Base-by-base conservation (phyloP, 2,113 vertebrate species). In the Ailuropoda melanoleuca region DNA sequence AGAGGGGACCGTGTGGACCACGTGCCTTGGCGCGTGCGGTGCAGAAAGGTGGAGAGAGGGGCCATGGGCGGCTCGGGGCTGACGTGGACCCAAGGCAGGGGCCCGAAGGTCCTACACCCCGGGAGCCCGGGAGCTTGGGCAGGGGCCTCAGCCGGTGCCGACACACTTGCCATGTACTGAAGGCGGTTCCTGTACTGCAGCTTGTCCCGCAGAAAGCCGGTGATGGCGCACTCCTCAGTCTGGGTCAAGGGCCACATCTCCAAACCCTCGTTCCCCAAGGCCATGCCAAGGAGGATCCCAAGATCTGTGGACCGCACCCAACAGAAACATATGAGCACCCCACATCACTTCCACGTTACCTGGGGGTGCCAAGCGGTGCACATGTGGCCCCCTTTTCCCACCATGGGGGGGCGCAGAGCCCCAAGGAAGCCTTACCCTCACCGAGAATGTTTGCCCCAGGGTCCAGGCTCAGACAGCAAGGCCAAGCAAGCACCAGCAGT, bases 151-250 rank as follows among this genome's bases (percentile, higher is more conserved):
- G 56, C 0, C 0, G 23, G 84, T 8, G 26, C 17, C 23, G 14
- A 0, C 10, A 0, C 7, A n/a, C 74, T 96, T 97, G 98, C 98
- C 98, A 97, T 98, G 95, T 98, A 98, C 94, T 93, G 98, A 31
- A 98, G 97, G 64, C 98, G 97, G 85, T 97, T 95, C 90, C 11
- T 84, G 90, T 98, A 98, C 84, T 98, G 97, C 53, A 98, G 97
- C 90, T 98, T 98, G 50, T 95, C 97, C 66, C 97, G 96, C 43
- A 98, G 98, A 62, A 93, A 96, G 88, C 98, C 97, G 0, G 98
- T 98, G 53, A 93, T 8, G 0, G 78, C 18, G 0, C 98, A 98
- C 70, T 96, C 97, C 66, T 98, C 68, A 0, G 64, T 53, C 90
- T 81, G 93, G 31, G 97, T 62, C 97, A 93, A 8, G 7, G 96